Percentiles rank a stretch among this genome's conserved stretches.
Evolutionary conservation across 2,888 invertebrate genomes (phyloP).

Genomic region (Eupeodes luniger): DNA sequence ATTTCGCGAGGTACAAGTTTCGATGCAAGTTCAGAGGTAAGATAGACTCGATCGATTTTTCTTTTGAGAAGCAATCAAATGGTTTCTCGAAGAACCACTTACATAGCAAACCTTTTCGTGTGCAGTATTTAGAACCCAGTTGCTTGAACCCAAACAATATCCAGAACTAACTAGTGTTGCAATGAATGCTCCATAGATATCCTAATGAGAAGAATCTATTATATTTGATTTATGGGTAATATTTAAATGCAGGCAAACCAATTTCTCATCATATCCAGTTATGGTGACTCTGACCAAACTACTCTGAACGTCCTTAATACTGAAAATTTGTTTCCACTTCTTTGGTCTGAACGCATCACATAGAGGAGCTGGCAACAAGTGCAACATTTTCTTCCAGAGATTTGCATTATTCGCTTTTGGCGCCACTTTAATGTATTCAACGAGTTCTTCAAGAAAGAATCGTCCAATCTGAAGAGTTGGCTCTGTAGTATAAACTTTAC

Average conservation of each 20-base stretch:
- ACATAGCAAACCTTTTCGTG: conserved; percentile 97
- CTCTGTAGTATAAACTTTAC: conserved; percentile 97
- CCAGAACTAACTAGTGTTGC: conserved; percentile 98
- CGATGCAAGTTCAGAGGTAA: conserved; percentile 88
- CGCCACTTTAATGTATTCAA: conserved; percentile 93
- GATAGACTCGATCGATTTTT: conserved; percentile 88
- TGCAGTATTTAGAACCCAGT: conserved; percentile 97
- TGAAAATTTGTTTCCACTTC: conserved; percentile 94
- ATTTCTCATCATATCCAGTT: conserved; percentile 97
- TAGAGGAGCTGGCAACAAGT: conserved; percentile 90
- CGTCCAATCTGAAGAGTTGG: conserved; percentile 97
- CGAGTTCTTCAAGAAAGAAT: conserved; percentile 95
- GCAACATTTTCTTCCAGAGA: conserved; percentile 93
- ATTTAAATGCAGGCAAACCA: conserved; percentile 84
- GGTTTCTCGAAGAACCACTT: conserved; percentile 94
- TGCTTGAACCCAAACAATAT: conserved; percentile 97
- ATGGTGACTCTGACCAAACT: conserved; percentile 94
- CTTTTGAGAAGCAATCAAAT: conserved; percentile 90
- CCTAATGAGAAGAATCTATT: conserved; percentile 84
- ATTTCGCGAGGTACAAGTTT: conserved; percentile 89
- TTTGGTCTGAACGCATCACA: conserved; percentile 91
- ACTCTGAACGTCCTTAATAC: conserved; percentile 90
- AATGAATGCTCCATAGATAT: conserved; percentile 94
- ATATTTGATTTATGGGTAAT: not conserved
- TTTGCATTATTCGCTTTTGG: conserved; percentile 90